phyloP scores from a whole-genome alignment of 1,140 invertebrate species.

The Mercenaria mercenaria region DNA sequence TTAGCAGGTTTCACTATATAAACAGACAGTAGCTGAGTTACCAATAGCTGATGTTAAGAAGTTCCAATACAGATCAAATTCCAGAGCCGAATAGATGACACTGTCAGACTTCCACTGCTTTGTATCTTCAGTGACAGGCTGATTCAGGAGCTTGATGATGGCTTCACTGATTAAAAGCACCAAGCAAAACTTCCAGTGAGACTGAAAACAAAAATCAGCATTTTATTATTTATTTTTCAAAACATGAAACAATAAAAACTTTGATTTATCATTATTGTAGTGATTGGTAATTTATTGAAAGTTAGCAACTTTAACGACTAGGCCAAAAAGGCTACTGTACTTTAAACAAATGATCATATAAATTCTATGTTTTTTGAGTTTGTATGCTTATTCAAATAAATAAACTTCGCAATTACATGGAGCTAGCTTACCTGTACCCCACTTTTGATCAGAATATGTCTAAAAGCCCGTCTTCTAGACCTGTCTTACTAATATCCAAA shows the following conservation, averaged over 20 bases:
- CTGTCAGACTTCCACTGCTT: conserved; percentile 68
- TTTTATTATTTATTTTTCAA: no score
- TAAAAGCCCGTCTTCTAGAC: conserved; percentile 92
- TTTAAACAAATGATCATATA: no score
- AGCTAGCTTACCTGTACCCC: conserved; percentile 82
- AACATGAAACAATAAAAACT: conserved; percentile 27
- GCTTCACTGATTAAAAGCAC: conserved; percentile 83
- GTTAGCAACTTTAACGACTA: no score
- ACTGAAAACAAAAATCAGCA: conserved; percentile 73
- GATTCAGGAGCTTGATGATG: conserved; percentile 75
- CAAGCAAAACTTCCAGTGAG: conserved; percentile 80
- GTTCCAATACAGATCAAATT: conserved; percentile 81
- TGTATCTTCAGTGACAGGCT: conserved; percentile 42
- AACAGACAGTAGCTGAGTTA: no score
- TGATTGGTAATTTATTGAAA: neutral
- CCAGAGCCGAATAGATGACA: conserved; percentile 81
- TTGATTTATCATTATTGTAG: neutral
- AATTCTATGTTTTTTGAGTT: no score
- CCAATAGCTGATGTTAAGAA: conserved; percentile 76
- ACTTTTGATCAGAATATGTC: conserved; percentile 93
- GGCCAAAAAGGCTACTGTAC: no score
- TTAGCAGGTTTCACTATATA: no score
- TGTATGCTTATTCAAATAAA: no score
- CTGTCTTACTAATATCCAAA: no score
- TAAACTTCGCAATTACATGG: no score